These are phyloP conservation scores for Macquaria australasica DNA, from an alignment of 2,113 vertebrate genomes.

Conservation along the genomic window DNA sequence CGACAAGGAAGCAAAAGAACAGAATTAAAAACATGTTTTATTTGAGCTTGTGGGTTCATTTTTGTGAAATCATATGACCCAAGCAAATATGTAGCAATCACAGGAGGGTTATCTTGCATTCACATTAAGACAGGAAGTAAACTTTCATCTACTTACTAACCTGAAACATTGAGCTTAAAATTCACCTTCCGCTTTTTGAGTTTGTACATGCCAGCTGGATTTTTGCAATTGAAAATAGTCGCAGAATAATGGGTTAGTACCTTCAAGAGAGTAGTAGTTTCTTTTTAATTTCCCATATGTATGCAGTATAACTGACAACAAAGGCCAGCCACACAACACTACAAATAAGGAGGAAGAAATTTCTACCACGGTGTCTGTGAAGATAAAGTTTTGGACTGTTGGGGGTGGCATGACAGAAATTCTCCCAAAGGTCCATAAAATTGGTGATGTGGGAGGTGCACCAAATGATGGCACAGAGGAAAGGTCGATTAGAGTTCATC, in stretches of 20 bases:
- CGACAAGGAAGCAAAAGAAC: background rate
- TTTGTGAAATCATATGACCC: background rate
- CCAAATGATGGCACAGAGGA: conserved; percentile 24
- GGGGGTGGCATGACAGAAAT: conserved; percentile 27
- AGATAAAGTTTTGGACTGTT: conserved; percentile 20
- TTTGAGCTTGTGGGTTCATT: background rate
- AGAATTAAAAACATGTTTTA: conserved; percentile 41
- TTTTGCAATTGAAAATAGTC: conserved; percentile 1
- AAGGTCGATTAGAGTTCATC: conserved; percentile 67
- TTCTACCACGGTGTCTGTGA: conserved; percentile 5
- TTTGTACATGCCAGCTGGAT: conserved; percentile 12
- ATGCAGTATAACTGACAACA: background rate
- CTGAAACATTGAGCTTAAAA: background rate
- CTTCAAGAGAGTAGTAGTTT: background rate
- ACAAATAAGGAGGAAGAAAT: conserved; percentile 20
- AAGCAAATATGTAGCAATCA: background rate
- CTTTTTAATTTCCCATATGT: conserved; percentile 1
- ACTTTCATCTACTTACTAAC: background rate
- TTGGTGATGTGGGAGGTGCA: conserved; percentile 21
- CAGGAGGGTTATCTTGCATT: background rate
- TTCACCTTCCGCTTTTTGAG: background rate
- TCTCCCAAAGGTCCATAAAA: conserved; percentile 27
- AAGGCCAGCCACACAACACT: background rate
- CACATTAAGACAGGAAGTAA: background rate
- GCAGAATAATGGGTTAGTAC: background rate